Percentiles rank a stretch among this genome's conserved stretches.
Evolutionary conservation across 2,113 vertebrate species (phyloP).

Genomic region (Crotalus tigris): DNA sequence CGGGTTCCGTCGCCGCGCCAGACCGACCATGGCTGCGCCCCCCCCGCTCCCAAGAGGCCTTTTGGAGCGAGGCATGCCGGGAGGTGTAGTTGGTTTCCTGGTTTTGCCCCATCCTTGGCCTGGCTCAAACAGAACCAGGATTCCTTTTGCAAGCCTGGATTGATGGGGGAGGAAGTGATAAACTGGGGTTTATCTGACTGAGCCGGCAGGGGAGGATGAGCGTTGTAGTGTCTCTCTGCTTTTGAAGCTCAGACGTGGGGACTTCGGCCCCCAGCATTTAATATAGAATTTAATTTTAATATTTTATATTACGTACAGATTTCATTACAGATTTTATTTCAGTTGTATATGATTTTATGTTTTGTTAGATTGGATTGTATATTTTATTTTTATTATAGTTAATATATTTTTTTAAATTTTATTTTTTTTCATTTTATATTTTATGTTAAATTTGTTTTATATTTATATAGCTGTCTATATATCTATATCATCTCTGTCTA

Average conservation of each 20-base stretch:
- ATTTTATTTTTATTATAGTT: too few species aligned
- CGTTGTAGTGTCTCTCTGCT: neutral
- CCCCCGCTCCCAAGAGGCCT: neutral
- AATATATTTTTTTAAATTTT: too few species aligned
- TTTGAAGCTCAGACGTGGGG: neutral
- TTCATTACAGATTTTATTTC: too few species aligned
- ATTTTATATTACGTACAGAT: too few species aligned
- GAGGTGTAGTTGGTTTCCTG: conserved; percentile 22
- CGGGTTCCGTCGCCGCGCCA: neutral
- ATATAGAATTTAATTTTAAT: too few species aligned
- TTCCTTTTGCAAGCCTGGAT: neutral
- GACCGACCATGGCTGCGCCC: rapidly evolving
- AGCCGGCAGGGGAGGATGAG: neutral
- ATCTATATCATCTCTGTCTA: too few species aligned
- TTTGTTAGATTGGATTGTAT: too few species aligned
- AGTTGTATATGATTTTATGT: too few species aligned
- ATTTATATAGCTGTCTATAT: too few species aligned
- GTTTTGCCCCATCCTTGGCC: neutral
- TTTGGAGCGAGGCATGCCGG: neutral
- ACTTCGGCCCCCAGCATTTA: neutral
- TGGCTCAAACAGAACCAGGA: neutral
- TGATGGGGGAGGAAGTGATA: neutral
- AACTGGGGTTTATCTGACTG: too few species aligned
- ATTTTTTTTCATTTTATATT: too few species aligned
- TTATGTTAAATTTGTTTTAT: too few species aligned